Evolutionary conservation across 2,797 vertebrate species (phyloP).

Genomic region (Acipenser transmontanus): DNA sequence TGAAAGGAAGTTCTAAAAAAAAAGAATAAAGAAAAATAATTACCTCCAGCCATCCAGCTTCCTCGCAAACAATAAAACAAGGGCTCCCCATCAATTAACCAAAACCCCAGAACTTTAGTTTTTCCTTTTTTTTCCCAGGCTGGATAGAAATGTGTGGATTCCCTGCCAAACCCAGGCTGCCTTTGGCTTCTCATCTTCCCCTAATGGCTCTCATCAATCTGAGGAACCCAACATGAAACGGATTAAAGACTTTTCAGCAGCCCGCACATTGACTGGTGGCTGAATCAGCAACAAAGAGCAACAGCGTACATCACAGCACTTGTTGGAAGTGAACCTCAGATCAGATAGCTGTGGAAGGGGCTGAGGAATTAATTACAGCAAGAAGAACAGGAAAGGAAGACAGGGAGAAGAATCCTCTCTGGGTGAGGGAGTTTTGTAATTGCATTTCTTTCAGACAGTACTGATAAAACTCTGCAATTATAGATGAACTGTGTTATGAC

Average conservation of each 20-base stretch:
- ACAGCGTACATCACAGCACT: too few relatives aligned
- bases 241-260: constrained; percentile 13
- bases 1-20: constrained; percentile 27
- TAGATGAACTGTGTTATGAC: too few relatives aligned
- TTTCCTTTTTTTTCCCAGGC: constrained; percentile 18
- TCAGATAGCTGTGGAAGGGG: too few relatives aligned
- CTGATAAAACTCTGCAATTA: too few relatives aligned
- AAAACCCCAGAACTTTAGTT: constrained; percentile 10
- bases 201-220: constrained; percentile 19
- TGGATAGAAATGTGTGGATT: constrained; percentile 9
- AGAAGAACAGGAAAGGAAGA: too few relatives aligned
- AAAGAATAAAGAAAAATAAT: constrained; percentile 15
- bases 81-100: constrained; percentile 11
- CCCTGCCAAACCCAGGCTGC: constrained; percentile 11
- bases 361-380: too few relatives aligned
- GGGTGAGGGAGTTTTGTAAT: too few relatives aligned
- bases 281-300: too few relatives aligned
- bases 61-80: constrained; percentile 14
- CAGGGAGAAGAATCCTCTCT: too few relatives aligned
- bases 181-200: constrained; percentile 15
- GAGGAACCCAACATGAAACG: constrained; percentile 5
- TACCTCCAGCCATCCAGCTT: constrained; percentile 14
- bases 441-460: too few relatives aligned
- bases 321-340: too few relatives aligned
- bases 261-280: neutral